Percentiles rank a stretch among this genome's conserved stretches.
phyloP scores from a whole-genome alignment of 2,888 invertebrate genomes.

The Hylaea fasciaria region DNA sequence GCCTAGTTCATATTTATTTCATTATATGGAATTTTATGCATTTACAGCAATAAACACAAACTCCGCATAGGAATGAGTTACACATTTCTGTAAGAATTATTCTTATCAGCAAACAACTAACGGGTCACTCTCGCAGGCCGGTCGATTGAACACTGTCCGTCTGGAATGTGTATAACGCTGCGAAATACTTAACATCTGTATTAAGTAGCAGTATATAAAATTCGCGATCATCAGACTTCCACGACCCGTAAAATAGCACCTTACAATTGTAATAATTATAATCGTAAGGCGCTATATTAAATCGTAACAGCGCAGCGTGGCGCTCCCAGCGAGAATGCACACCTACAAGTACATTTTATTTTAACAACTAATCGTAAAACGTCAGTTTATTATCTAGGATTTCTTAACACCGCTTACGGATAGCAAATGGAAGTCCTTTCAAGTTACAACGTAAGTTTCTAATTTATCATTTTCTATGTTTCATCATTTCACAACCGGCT shows the following conservation, averaged over 20 bases:
- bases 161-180: conserved; percentile 1
- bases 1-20: conserved; percentile 48
- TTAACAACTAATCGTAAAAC: conserved; percentile 6
- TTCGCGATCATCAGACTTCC: neutral
- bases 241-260: neutral
- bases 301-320: too few species aligned
- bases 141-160: neutral
- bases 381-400: conserved; percentile 1
- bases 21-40: conserved; percentile 48
- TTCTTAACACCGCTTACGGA: neutral
- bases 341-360: neutral
- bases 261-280: neutral
- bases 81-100: conserved; percentile 13
- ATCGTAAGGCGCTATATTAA: too few species aligned
- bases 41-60: conserved; percentile 33
- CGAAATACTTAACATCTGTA: too few species aligned
- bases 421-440: neutral
- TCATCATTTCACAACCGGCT: conserved; percentile 8
- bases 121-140: neutral
- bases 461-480: neutral
- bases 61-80: conserved; percentile 39
- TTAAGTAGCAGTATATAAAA: too few species aligned
- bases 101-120: neutral
- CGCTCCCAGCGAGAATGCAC: neutral
- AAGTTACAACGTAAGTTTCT: neutral